phyloP scores from a whole-genome alignment of 2,888 invertebrate species.

The Thera britannica region DNA sequence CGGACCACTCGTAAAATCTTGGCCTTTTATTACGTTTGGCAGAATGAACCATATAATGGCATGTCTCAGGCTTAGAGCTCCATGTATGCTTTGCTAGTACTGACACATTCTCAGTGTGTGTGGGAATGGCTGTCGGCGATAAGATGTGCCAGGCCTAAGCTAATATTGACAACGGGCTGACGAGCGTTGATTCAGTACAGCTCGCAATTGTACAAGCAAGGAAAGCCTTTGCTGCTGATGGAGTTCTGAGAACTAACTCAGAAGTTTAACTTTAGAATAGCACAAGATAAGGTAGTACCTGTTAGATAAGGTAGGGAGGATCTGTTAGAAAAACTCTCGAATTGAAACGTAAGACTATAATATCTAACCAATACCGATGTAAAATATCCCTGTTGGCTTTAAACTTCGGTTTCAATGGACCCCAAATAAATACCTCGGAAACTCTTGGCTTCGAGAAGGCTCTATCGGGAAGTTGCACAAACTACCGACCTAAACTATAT shows the following conservation, averaged over 20 bases:
- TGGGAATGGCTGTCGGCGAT: slow-evolving; percentile 43
- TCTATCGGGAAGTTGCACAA: slow-evolving; percentile 14
- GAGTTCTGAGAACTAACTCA: not conserved
- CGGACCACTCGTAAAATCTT: slow-evolving; percentile 70
- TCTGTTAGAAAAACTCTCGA: not conserved
- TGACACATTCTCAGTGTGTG: slow-evolving; percentile 43
- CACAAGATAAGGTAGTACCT: not conserved
- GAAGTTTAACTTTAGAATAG: not conserved
- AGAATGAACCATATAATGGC: slow-evolving; percentile 67
- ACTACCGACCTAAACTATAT: not conserved
- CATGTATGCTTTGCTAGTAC: slow-evolving; percentile 55
- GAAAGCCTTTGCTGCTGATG: not conserved
- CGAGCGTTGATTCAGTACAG: slow-evolving; percentile 15
- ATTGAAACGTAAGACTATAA: not conserved
- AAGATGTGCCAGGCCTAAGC: slow-evolving; percentile 42
- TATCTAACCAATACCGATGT: not conserved
- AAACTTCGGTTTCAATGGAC: slow-evolving; percentile 28
- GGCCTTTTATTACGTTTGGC: slow-evolving; percentile 63
- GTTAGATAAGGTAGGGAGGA: too few species aligned
- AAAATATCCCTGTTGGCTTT: slow-evolving; percentile 3
- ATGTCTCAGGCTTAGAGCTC: slow-evolving; percentile 62
- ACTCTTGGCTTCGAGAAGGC: slow-evolving; percentile 24
- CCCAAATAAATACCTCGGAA: slow-evolving; percentile 37
- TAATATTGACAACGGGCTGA: slow-evolving; percentile 37
- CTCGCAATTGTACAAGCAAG: not conserved